A percentile compares a stretch with the other conserved stretches of the same genome.
Conservation (phyloP, 2,888 invertebrate genomes). For the Cartodere bifasciata region DNA sequence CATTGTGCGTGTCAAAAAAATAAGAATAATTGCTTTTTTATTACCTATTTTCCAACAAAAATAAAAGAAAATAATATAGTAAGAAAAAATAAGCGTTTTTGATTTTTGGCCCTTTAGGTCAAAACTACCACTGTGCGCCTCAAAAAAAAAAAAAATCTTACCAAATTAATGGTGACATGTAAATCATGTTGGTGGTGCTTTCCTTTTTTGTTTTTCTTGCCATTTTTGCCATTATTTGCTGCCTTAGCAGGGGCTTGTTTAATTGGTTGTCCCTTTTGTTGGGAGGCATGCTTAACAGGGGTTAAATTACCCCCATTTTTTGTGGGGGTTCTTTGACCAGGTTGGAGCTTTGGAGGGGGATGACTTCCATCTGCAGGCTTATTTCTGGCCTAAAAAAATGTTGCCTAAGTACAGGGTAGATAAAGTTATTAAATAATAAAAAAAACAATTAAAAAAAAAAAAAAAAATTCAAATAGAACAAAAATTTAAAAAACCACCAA, state of each 20-base stretch:
- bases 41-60: background rate
- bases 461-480: too few species aligned
- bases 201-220: conserved; percentile 62
- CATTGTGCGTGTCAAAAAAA: too few species aligned
- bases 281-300: conserved; percentile 54
- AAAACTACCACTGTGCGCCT: too few species aligned
- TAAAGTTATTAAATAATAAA: too few species aligned
- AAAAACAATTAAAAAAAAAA: background rate
- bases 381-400: conserved; percentile 59
- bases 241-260: conserved; percentile 50
- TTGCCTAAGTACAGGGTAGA: too few species aligned
- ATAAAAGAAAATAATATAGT: background rate
- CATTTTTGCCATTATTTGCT: conserved; percentile 42
- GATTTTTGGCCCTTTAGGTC: too few species aligned
- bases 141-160: conserved; percentile 37
- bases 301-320: conserved; percentile 45
- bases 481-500: too few species aligned
- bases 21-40: too few species aligned
- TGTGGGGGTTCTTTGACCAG: conserved; percentile 51
- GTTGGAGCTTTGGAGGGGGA: conserved; percentile 55
- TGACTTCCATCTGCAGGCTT: conserved; percentile 72
- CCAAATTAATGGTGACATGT: conserved; percentile 70
- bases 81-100: conserved; percentile 16
- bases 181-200: conserved; percentile 71
- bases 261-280: conserved; percentile 61